Evolutionary conservation across 2,113 vertebrate genomes (phyloP).

Genomic region (Aptenodytes patagonicus): DNA sequence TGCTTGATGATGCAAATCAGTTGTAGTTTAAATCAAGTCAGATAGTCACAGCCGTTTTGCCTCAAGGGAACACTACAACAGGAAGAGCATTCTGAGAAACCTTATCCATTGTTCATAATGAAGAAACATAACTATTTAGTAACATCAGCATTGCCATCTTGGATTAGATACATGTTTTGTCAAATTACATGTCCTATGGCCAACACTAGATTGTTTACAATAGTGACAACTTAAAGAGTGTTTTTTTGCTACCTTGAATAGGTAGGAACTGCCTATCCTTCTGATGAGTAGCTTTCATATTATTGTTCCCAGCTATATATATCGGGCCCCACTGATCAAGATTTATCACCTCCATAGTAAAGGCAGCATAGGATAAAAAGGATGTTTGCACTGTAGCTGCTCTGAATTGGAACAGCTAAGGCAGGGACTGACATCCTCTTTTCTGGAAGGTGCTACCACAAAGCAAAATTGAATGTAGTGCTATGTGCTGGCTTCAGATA

Average conservation of each 20-base stretch:
- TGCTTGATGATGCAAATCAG: neutral
- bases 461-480: neutral
- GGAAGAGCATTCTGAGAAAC: neutral
- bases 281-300: neutral
- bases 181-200: neutral
- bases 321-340: fast-evolving
- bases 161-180: neutral
- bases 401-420: neutral
- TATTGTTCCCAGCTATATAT: neutral
- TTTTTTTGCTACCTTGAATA: neutral
- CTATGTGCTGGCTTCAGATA: neutral
- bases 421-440: neutral
- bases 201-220: neutral
- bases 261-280: neutral
- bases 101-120: neutral
- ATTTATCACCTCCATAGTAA: neutral
- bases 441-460: neutral
- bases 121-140: neutral
- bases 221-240: neutral
- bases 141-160: neutral
- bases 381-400: neutral
- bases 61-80: neutral
- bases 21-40: neutral
- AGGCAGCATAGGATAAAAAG: neutral
- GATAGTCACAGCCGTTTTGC: neutral